These are phyloP conservation scores for Ptychobarbus kaznakovi DNA, from an alignment of 2,797 vertebrate genomes.

Conservation along the genomic window DNA sequence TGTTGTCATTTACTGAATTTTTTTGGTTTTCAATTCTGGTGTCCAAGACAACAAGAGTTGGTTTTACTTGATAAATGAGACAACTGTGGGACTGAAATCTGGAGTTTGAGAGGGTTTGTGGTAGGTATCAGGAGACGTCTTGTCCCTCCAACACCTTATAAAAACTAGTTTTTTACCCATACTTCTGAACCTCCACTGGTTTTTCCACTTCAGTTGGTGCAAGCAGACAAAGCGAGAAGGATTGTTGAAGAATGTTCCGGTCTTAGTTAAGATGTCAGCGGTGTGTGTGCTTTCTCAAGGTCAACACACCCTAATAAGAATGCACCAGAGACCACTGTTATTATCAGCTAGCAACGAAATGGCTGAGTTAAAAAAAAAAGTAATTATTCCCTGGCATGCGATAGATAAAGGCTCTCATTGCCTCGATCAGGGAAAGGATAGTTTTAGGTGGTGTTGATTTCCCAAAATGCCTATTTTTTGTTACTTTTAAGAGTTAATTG, in stretches of 20 bases:
- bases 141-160: slow-evolving; percentile 73
- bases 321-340: slow-evolving; percentile 72
- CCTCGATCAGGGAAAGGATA: slow-evolving; percentile 59
- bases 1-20: too few relatives aligned
- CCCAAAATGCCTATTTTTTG: slow-evolving; percentile 55
- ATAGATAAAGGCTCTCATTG: slow-evolving; percentile 67
- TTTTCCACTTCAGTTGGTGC: slow-evolving; percentile 75
- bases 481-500: slow-evolving; percentile 59
- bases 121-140: slow-evolving; percentile 61
- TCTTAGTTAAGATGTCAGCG: slow-evolving; percentile 75
- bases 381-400: slow-evolving; percentile 68
- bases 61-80: slow-evolving; percentile 18
- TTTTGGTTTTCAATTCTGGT: too few relatives aligned
- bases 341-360: slow-evolving; percentile 74
- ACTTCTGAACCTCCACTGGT: slow-evolving; percentile 73
- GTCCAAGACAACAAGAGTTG: neutral
- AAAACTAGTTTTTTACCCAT: slow-evolving; percentile 64
- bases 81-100: slow-evolving; percentile 39
- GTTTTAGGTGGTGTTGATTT: slow-evolving; percentile 61
- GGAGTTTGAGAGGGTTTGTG: slow-evolving; percentile 37
- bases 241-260: slow-evolving; percentile 64
- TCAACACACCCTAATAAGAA: slow-evolving; percentile 76
- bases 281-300: slow-evolving; percentile 75
- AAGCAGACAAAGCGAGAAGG: slow-evolving; percentile 70
- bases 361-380: slow-evolving; percentile 55